Conservation (phyloP, 2,888 invertebrate genomes). For the Harpalus rufipes region DNA sequence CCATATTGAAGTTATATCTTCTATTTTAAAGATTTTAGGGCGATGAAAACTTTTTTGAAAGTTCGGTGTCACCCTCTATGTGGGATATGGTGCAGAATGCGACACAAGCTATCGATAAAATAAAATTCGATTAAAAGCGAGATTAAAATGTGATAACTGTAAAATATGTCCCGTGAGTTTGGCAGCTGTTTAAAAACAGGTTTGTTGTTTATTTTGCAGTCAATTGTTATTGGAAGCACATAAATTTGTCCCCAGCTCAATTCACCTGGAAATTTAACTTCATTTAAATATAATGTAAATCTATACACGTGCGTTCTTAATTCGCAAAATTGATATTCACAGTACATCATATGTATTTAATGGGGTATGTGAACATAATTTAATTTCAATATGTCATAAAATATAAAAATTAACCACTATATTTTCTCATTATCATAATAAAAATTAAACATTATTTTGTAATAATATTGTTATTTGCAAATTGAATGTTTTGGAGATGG, state of each 20-base stretch:
- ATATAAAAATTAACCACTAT: no score
- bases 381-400: no score
- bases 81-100: slow-evolving; percentile 10
- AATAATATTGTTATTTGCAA: no score
- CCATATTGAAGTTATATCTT: neutral
- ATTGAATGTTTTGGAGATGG: no score
- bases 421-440: no score
- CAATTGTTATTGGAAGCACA: slow-evolving; percentile 51
- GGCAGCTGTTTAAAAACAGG: slow-evolving; percentile 51
- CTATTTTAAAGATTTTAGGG: neutral
- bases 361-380: no score
- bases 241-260: slow-evolving; percentile 29
- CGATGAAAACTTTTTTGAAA: neutral
- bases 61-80: neutral
- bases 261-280: slow-evolving; percentile 23
- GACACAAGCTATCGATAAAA: slow-evolving; percentile 49
- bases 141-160: slow-evolving; percentile 51
- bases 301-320: slow-evolving; percentile 18
- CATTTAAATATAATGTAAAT: slow-evolving; percentile 39
- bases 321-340: neutral
- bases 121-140: slow-evolving; percentile 53
- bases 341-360: neutral
- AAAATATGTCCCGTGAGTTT: slow-evolving; percentile 52
- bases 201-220: slow-evolving; percentile 54
- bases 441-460: no score